Conservation (phyloP, 35 echinoderm and acorn worm species). For the Holothuria glaberrima region DNA sequence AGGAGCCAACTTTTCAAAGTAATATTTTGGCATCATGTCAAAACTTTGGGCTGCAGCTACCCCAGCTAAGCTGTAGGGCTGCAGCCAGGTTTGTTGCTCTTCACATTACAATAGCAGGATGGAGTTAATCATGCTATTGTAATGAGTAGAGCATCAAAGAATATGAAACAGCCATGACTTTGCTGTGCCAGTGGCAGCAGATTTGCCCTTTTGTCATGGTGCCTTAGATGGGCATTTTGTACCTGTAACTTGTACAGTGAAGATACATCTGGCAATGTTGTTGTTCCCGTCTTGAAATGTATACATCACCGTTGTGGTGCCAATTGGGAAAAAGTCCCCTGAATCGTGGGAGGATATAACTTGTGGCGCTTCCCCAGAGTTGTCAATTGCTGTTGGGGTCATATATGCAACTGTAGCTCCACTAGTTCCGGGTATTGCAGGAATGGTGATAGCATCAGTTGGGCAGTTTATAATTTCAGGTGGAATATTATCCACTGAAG, state of each 20-base stretch:
- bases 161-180: no score
- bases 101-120: no score
- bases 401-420: neutral
- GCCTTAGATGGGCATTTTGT: no score
- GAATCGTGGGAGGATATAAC: neutral
- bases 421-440: neutral
- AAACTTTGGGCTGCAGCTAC: no score
- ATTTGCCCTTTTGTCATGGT: no score
- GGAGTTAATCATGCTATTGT: no score
- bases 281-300: neutral
- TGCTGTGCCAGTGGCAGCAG: no score
- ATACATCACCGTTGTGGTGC: conserved; percentile 5
- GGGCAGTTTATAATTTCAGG: neutral
- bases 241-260: neutral
- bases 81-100: no score
- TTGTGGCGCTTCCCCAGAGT: conserved; percentile 31
- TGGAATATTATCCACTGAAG: neutral
- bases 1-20: no score
- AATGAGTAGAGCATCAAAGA: no score
- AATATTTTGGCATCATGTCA: no score
- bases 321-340: conserved; percentile 15
- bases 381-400: conserved; percentile 32
- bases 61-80: no score
- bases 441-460: neutral
- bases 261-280: neutral